phyloP scores from a whole-genome alignment of 1,140 invertebrate species.

The Planococcus citri region DNA sequence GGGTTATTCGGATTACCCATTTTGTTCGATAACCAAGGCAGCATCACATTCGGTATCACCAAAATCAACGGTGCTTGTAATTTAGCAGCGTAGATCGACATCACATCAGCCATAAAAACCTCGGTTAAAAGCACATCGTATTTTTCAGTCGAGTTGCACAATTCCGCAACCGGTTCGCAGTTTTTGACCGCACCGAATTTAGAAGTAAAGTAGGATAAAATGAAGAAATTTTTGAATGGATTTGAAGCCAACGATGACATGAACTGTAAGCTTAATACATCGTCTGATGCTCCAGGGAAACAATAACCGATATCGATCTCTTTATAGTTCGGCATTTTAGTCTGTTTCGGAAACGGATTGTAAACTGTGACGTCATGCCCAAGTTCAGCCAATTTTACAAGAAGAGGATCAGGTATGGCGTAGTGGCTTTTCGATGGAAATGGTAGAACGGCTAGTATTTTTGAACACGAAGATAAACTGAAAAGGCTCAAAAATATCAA shows the following conservation, averaged over 20 bases:
- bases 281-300: conserved; percentile 26
- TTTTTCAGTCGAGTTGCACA: conserved; percentile 12
- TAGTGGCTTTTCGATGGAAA: conserved; percentile 32
- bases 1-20: conserved; percentile 26
- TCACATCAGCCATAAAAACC: conserved; percentile 28
- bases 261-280: not conserved
- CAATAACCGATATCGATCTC: too few species aligned
- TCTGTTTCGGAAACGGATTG: conserved; percentile 36
- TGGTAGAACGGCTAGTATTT: conserved; percentile 31
- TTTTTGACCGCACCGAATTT: conserved; percentile 22
- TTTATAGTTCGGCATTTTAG: not conserved
- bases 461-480: not conserved
- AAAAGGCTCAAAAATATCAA: not conserved
- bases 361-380: conserved; percentile 32
- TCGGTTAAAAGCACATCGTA: conserved; percentile 32
- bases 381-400: conserved; percentile 29
- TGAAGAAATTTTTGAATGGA: conserved; percentile 19
- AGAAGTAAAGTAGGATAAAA: not conserved
- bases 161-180: conserved; percentile 25
- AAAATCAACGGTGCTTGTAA: conserved; percentile 41
- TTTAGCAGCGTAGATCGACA: conserved; percentile 30
- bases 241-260: too few species aligned
- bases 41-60: conserved; percentile 40
- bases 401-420: conserved; percentile 30
- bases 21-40: conserved; percentile 44